Base-by-base conservation (phyloP, 2,888 invertebrate genomes). In the Melieria crassipennis region DNA sequence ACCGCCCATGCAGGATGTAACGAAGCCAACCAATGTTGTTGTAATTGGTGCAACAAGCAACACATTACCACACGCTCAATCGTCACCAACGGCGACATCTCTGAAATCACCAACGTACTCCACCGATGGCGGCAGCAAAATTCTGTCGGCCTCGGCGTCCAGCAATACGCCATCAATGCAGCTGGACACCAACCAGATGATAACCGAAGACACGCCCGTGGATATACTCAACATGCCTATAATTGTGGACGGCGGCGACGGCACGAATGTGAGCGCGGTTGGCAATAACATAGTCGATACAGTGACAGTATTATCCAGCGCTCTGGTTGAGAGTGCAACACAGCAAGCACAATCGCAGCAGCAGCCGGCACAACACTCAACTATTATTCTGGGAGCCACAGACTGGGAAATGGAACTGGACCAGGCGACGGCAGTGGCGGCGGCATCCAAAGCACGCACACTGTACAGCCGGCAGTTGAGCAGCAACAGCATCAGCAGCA, bases 321-420 rank as follows among this genome's bases (percentile, higher is more conserved):
- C 65, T 58, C 46, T 72, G 7, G 45, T 70, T 9, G 69, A 65
- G 5, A 67, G 45, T 50, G 52, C 66, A 45, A 46, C 13, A 42
- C 71, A 52, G 46, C 68, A 64, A n/a, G 70, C 58, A 70, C 69
- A 62, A 64, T 65, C 63, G 16, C 64, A 52, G 30, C 74, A 5
- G 74, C 72, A 70, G 60, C 70, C 68, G 60, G 64, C 4, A 50
- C 69, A 11, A 65, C 66, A 11, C 55, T 65, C 70, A 63, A 64
- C 83, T 60, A 79, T 85, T 65, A 79, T 85, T 43, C 78, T 85
- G 6, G 84, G 83, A 72, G 82, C 83, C 13, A 86, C 86, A 30
- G 90, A 91, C 77, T 91, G 91, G 91, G 91, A 91, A 81, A 89
- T 90, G 87, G 91, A 90, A 79, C 81, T 90, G 58, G 91, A 90